phyloP scores from a whole-genome alignment of 2,113 vertebrate species.

The Macquaria australasica region DNA sequence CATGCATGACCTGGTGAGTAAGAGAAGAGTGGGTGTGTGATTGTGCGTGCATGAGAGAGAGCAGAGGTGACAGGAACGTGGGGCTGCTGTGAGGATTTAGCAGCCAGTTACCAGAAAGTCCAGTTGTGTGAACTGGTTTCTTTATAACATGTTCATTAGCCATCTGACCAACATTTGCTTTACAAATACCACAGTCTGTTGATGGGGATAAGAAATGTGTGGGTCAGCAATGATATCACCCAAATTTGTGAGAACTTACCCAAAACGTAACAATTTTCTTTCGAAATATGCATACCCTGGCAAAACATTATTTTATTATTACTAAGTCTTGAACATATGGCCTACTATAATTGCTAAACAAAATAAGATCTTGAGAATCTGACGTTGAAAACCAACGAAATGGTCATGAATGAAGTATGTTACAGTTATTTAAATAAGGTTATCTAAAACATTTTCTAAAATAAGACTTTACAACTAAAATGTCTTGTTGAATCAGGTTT shows the following conservation, averaged over 20 bases:
- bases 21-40: background rate
- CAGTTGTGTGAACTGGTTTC: background rate
- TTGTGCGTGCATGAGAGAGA: background rate
- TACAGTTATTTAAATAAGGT: no score
- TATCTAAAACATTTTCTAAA: no score
- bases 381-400: no score
- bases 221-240: background rate
- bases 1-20: background rate
- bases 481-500: background rate
- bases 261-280: no score
- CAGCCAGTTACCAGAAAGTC: background rate
- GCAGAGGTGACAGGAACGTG: background rate
- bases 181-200: background rate
- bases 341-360: background rate
- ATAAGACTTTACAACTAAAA: background rate
- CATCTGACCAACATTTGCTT: background rate
- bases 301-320: no score
- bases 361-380: background rate
- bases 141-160: background rate
- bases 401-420: no score
- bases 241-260: background rate
- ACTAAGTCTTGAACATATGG: no score
- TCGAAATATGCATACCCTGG: background rate
- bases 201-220: background rate
- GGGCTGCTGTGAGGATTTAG: background rate